Evolutionary conservation across 2,113 vertebrate genomes (phyloP).

Genomic region (Heterotilapia buettikoferi): DNA sequence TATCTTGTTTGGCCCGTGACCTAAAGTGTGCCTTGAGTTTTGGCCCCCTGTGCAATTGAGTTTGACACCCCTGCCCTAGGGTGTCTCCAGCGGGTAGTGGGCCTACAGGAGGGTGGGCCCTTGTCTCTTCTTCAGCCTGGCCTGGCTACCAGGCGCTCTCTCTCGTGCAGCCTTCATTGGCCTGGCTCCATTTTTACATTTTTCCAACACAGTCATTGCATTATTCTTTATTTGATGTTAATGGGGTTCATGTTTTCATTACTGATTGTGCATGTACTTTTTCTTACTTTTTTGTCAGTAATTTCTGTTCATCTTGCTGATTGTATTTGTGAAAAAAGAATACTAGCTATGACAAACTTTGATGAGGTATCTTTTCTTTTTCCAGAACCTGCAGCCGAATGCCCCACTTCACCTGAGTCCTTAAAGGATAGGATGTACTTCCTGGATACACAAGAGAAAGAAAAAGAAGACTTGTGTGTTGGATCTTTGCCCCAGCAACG

Average conservation of each 20-base stretch:
- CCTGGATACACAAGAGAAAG: slow-evolving; percentile 33
- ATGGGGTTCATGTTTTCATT: neutral
- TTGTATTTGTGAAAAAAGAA: neutral
- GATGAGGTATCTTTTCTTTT: slow-evolving; percentile 2
- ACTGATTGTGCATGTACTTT: neutral
- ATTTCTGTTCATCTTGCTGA: neutral
- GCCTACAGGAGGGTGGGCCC: no score
- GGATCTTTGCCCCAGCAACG: slow-evolving; percentile 36
- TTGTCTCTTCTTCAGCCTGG: no score
- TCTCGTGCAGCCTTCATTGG: no score
- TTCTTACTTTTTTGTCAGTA: neutral
- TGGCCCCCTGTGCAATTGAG: rapidly evolving
- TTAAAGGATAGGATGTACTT: neutral
- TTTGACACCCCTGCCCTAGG: neutral
- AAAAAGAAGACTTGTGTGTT: slow-evolving; percentile 19
- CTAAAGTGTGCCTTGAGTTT: neutral
- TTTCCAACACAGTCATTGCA: neutral
- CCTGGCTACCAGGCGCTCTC: no score
- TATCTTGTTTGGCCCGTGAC: rapidly evolving
- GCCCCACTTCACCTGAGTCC: slow-evolving; percentile 67
- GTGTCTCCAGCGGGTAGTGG: neutral
- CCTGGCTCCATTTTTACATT: neutral
- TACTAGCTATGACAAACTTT: neutral
- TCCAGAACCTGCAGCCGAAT: slow-evolving; percentile 69
- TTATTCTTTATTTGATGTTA: neutral